Conservation (phyloP, 2,113 vertebrate genomes). For the Aegithalos caudatus region DNA sequence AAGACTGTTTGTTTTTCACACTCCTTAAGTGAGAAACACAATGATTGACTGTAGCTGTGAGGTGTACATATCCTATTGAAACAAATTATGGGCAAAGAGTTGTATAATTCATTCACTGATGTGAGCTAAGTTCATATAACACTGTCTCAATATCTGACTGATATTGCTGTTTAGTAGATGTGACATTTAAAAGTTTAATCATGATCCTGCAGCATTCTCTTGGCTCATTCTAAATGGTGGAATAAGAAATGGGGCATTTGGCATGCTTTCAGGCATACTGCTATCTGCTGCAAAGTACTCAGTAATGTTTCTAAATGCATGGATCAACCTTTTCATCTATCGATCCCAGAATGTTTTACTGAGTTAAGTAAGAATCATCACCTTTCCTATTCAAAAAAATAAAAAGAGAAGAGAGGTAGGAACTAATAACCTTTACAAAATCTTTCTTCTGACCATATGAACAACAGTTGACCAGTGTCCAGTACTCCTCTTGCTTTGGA, state of each 20-base stretch:
- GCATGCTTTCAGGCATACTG: conserved; percentile 5
- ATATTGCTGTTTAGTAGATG: conserved; percentile 26
- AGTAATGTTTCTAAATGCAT: conserved; percentile 21
- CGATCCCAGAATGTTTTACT: conserved; percentile 27
- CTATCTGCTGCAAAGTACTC: conserved; percentile 9
- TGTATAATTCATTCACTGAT: conserved; percentile 37
- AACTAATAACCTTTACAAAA: not conserved
- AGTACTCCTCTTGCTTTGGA: not conserved
- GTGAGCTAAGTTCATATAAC: conserved; percentile 47
- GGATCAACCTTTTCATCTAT: conserved; percentile 25
- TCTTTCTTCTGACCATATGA: not conserved
- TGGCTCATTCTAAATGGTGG: not conserved
- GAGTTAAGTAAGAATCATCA: conserved; percentile 8
- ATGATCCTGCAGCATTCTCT: conserved; percentile 24
- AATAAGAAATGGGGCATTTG: conserved; percentile 36
- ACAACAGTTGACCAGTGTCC: not conserved
- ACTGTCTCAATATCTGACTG: conserved; percentile 49
- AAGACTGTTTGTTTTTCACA: conserved; percentile 40
- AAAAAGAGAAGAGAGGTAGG: not conserved
- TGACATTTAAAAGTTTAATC: conserved; percentile 65
- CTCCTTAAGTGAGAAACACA: not conserved
- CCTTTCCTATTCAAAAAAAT: not conserved
- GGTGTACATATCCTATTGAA: conserved; percentile 12
- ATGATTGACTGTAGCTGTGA: conserved; percentile 28
- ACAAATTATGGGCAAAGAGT: conserved; percentile 16